Conservation (phyloP, 2,113 vertebrate species). For the Sminthopsis crassicaudata region DNA sequence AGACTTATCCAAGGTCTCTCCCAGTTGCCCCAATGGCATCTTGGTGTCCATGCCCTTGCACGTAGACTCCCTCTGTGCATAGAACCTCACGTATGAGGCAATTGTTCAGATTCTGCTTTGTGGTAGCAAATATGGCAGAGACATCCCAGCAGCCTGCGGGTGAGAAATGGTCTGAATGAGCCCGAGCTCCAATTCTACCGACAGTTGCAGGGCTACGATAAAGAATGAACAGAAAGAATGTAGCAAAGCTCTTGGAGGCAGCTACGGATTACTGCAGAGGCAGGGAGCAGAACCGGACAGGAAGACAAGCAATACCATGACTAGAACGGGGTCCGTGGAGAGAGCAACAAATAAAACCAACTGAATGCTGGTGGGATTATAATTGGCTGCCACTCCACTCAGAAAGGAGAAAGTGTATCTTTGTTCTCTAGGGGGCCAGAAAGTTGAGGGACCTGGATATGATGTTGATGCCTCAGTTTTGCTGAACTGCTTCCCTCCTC, state of each 20-base stretch:
- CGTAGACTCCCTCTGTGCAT: background rate
- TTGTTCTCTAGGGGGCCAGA: no score
- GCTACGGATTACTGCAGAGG: background rate
- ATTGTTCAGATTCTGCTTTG: no score
- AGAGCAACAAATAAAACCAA: no score
- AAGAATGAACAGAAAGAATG: background rate
- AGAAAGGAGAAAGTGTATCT: no score
- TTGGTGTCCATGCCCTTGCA: background rate
- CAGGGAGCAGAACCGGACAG: background rate
- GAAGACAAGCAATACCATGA: no score
- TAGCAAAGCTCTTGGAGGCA: background rate
- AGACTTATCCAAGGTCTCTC: no score
- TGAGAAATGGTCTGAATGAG: no score
- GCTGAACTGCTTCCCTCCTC: no score
- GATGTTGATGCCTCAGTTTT: background rate
- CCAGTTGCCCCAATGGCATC: background rate
- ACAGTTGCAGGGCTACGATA: background rate
- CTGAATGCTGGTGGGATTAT: no score
- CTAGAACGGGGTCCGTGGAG: background rate
- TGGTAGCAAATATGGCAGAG: background rate
- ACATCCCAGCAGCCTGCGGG: no score
- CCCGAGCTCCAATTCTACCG: no score
- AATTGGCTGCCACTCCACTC: no score
- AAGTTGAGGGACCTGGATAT: background rate
- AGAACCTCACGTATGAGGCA: background rate